These are phyloP conservation scores for Phengaris arion DNA, from an alignment of 2,888 invertebrate genomes.

Conservation along the genomic window DNA sequence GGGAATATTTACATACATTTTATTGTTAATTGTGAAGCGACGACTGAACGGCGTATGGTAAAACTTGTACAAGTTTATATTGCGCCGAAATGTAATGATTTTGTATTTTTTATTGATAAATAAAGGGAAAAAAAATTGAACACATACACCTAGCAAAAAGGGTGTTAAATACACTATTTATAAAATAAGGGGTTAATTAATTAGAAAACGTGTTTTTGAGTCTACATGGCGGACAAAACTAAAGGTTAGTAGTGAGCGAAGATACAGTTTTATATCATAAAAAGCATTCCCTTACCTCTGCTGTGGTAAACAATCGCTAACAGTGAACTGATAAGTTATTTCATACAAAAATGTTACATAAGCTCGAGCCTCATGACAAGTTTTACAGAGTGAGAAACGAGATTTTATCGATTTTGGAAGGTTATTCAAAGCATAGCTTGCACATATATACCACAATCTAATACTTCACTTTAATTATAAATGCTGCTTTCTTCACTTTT, in stretches of 20 bases:
- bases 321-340: slow-evolving; percentile 57
- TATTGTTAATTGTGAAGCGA: too few species aligned
- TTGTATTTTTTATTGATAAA: too few species aligned
- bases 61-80: too few species aligned
- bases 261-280: slow-evolving; percentile 36
- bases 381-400: slow-evolving; percentile 50
- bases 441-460: slow-evolving; percentile 51
- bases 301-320: slow-evolving; percentile 64
- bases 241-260: slow-evolving; percentile 55
- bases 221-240: slow-evolving; percentile 37
- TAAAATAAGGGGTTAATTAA: neutral
- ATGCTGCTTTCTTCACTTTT: slow-evolving; percentile 56
- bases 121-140: too few species aligned
- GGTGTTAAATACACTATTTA: neutral
- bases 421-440: slow-evolving; percentile 63
- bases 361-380: slow-evolving; percentile 70
- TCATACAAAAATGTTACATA: slow-evolving; percentile 72
- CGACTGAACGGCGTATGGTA: too few species aligned
- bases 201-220: neutral
- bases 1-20: neutral
- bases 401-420: slow-evolving; percentile 51
- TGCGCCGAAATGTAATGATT: too few species aligned
- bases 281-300: slow-evolving; percentile 62
- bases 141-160: neutral
- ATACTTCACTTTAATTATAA: slow-evolving; percentile 69